Percentiles rank a stretch among this genome's conserved stretches.
Conservation (phyloP, 2,113 vertebrate species). For the Anser cygnoides region DNA sequence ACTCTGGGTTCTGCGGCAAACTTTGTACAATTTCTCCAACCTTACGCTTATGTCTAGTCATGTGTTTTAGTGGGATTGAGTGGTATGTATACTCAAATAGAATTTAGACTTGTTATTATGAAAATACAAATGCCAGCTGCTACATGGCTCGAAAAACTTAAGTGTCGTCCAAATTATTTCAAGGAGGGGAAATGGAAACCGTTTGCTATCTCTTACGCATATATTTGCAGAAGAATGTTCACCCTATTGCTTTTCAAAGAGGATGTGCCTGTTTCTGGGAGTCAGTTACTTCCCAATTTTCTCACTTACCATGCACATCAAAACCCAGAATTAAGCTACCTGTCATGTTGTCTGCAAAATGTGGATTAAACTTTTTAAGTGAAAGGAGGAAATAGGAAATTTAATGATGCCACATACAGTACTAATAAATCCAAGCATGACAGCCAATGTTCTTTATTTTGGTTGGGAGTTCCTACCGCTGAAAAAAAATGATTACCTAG, state of each 20-base stretch:
- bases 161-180: background rate
- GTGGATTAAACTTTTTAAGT: background rate
- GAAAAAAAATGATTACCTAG: background rate
- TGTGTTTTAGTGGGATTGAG: constrained; percentile 6
- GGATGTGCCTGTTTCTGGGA: background rate
- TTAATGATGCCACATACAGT: background rate
- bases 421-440: background rate
- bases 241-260: background rate
- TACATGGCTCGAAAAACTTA: constrained; percentile 6
- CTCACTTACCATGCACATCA: background rate
- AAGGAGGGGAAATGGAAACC: constrained; percentile 32
- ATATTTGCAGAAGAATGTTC: background rate
- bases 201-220: background rate
- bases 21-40: background rate
- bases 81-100: constrained; percentile 1
- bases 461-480: background rate
- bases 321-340: background rate
- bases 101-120: background rate
- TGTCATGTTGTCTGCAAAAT: background rate
- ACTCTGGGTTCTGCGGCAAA: background rate
- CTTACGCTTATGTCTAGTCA: background rate
- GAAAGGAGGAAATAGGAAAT: background rate
- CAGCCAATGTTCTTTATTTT: background rate
- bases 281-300: background rate
- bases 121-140: constrained; percentile 53